Percentiles rank a stretch among this genome's conserved stretches.
Conservation (phyloP, 1,140 invertebrate species). For the Tetraneura akinire region DNA sequence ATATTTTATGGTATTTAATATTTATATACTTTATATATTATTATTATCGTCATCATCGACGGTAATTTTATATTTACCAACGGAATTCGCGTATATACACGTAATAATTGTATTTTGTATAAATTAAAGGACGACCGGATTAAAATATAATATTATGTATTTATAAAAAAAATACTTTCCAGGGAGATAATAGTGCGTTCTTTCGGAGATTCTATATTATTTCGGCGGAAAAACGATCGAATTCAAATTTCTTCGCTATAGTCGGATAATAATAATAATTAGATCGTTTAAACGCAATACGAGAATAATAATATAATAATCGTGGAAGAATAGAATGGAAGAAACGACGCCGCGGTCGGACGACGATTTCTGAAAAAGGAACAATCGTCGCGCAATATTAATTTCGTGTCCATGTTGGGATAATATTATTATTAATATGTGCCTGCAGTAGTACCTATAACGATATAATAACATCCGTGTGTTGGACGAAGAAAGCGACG, state of each 20-base stretch:
- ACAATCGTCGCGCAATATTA: neutral
- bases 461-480: too few relatives aligned
- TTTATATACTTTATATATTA: neutral
- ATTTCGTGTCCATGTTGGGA: neutral
- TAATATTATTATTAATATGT: too few relatives aligned
- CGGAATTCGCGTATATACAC: neutral
- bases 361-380: neutral
- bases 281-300: too few relatives aligned
- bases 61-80: neutral
- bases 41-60: neutral
- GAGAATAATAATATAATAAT: too few relatives aligned
- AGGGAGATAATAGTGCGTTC: too few relatives aligned
- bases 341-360: neutral
- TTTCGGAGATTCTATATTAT: too few relatives aligned
- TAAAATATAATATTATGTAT: too few relatives aligned
- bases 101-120: neutral
- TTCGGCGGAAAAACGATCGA: too few relatives aligned
- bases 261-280: too few relatives aligned
- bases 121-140: neutral
- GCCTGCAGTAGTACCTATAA: too few relatives aligned
- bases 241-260: too few relatives aligned
- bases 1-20: too few relatives aligned
- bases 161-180: neutral
- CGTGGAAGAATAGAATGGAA: neutral
- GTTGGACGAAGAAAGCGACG: neutral